Conservation (phyloP, 1,140 invertebrate genomes). For the Luehdorfia chinensis region DNA sequence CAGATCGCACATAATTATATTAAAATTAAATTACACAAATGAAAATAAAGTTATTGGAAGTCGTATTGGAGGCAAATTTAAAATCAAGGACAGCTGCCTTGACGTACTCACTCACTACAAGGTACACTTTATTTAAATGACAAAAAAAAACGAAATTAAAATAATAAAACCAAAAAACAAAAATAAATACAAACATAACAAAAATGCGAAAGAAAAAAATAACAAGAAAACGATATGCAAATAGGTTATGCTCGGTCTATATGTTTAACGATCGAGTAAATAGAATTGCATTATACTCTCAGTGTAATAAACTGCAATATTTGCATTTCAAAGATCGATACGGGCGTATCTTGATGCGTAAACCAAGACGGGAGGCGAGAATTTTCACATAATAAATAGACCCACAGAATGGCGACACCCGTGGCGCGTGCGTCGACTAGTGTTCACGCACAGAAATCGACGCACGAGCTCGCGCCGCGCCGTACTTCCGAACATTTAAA, state of each 20-base stretch:
- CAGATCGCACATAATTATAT: constrained; percentile 65
- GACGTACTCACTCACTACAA: constrained; percentile 28
- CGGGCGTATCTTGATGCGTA: constrained; percentile 43
- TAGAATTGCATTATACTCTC: constrained; percentile 34
- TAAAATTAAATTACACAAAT: constrained; percentile 70
- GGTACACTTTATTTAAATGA: constrained; percentile 51
- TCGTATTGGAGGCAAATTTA: constrained; percentile 62
- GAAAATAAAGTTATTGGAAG: constrained; percentile 69
- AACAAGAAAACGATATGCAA: constrained; percentile 70
- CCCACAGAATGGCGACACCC: constrained; percentile 38
- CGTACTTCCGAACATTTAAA: constrained; percentile 44
- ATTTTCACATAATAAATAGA: constrained; percentile 54
- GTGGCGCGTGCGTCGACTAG: too few relatives aligned
- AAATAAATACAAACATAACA: constrained; percentile 76
- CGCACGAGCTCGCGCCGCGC: constrained; percentile 54
- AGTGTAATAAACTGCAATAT: constrained; percentile 36
- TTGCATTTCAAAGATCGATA: constrained; percentile 60
- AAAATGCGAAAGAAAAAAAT: constrained; percentile 48
- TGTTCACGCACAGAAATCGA: too few relatives aligned
- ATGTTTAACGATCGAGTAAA: constrained; percentile 32
- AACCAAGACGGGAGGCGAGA: constrained; percentile 42
- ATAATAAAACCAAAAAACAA: constrained; percentile 66
- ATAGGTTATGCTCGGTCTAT: constrained; percentile 39
- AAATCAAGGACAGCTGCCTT: constrained; percentile 39
- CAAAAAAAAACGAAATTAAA: constrained; percentile 57